Conservation (phyloP, 2,888 invertebrate genomes). For the Lasioglossum malachurum region DNA sequence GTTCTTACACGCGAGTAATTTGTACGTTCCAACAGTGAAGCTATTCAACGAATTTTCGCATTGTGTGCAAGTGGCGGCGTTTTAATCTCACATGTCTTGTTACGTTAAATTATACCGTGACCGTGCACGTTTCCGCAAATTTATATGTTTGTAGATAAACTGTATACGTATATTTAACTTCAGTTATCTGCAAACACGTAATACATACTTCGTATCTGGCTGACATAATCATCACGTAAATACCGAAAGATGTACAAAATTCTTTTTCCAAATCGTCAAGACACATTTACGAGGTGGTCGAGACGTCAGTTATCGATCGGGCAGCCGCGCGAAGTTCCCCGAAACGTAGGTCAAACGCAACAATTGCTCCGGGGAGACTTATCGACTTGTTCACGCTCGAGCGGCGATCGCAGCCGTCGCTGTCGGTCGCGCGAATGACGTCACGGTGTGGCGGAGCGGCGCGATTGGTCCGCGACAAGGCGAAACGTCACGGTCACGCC, state of each 20-base stretch:
- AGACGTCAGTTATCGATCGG: neutral
- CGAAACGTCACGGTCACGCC: constrained; percentile 41
- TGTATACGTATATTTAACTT: neutral
- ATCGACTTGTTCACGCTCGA: constrained; percentile 37
- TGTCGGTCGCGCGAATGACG: constrained; percentile 27
- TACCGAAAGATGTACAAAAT: neutral
- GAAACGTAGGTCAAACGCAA: constrained; percentile 2
- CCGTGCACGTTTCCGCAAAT: neutral
- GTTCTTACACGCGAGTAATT: neutral
- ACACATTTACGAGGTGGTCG: neutral
- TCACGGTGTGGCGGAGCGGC: constrained; percentile 24
- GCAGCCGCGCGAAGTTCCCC: neutral
- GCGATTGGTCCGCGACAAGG: constrained; percentile 39
- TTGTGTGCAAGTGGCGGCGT: neutral
- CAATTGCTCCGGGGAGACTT: neutral
- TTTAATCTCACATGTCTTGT: no score
- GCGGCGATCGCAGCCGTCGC: constrained; percentile 3
- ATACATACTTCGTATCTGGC: neutral
- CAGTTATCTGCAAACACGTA: neutral
- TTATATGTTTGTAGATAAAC: neutral
- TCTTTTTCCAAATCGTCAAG: neutral
- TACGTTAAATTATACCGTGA: neutral
- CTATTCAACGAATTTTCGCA: neutral
- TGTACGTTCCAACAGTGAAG: neutral
- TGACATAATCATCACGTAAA: neutral